Base-by-base conservation (phyloP, 2,888 invertebrate genomes). In the Drosophila neotestacea region DNA sequence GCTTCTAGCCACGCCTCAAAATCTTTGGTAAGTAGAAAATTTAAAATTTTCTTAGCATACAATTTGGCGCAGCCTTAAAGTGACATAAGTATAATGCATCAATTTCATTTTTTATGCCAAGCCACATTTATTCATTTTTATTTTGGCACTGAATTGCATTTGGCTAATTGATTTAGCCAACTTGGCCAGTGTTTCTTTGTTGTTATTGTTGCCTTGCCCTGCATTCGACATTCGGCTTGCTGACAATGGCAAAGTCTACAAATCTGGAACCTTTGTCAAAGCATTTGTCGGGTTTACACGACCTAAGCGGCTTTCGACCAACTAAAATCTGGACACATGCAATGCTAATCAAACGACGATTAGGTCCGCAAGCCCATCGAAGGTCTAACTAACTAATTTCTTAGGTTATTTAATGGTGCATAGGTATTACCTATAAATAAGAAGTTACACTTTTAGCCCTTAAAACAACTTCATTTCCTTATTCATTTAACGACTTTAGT, bases 101-200 rank as follows among this genome's bases (percentile, higher is more conserved):
- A 22, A 48, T 28, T 27, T 27, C 22, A 47, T 41, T 41, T 52
- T 13, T 73, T 73, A 32, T 66, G 80, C 88, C 84, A 83, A 85
- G 70, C 72, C 86, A 42, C 76, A 77, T 44, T 44, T 50, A 56
- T 51, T 16, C 6, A 11, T 41, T 41, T 55, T 13, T 38, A 51
- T 69, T 76, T 88, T 89, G 90, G 90, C 90, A 89, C 83, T 83
- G 84, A 66, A 70, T 70, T 73, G 72, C 78, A 85, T 68, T 88
- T 86, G 73, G 73, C 90, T 89, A 86, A 86, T 86, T 88, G 88
- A 89, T 88, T 86, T 80, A 88, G 73, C 70, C 67, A 73, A 69
- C 13, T 63, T 60, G 73, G 52, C 62, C 30, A 48, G 50, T 27
- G 22, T 46, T 52, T 34, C 27, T 39, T 42, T 7, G 10, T 58